Base-by-base conservation (phyloP, 2,888 invertebrate species). In the Taphrorychus bicolor region DNA sequence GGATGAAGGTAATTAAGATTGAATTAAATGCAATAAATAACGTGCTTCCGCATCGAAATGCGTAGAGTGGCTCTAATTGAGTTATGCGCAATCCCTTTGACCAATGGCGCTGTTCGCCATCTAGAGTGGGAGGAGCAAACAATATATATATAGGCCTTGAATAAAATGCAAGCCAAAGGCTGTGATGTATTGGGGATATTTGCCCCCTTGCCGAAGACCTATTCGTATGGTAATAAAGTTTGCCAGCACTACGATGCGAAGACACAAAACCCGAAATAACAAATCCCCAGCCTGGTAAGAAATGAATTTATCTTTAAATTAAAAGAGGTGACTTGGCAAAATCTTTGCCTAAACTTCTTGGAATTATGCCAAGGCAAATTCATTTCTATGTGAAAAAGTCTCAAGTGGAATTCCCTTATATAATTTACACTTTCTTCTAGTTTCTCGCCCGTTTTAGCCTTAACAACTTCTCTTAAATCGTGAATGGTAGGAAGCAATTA, bases 301-400 rank as follows among this genome's bases (percentile, higher is more conserved):
- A 23, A 32, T 40, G 21, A 54, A 18, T 59, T 59, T 65, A 65
- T 65, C 59, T 52, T 59, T 52, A 65, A 65, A 65, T 65, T 65
- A 65, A 59, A 65, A 65, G 57, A 17, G 51, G 48, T 59, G 57
- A 59, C 59, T 63, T 49, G 57, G 22, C 63, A 59, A 53, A 65
- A 65, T 59, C 23, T 41, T 59, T 65, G 16, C 54, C 45, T 51
- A 42, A 52, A 23, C 53, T 51, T 40, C 45, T 59, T 58, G 65
- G 59, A 41, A 59, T 40, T 19, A 48, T 59, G 65, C 59, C 65
- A 59, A 65, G 59, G 53, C 59, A 63, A 61, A 57, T 63, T 49
- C 41, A 57, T 57, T 63, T 49, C 51, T 40, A 57, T 57, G 57
- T 57, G 54, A 63, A 57, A 62, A 63, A 63, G 48, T 19, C 42